A percentile compares a stretch with the other conserved stretches of the same genome.
Conservation (phyloP, 2,888 invertebrate genomes). For the Ophioninae sp. region DNA sequence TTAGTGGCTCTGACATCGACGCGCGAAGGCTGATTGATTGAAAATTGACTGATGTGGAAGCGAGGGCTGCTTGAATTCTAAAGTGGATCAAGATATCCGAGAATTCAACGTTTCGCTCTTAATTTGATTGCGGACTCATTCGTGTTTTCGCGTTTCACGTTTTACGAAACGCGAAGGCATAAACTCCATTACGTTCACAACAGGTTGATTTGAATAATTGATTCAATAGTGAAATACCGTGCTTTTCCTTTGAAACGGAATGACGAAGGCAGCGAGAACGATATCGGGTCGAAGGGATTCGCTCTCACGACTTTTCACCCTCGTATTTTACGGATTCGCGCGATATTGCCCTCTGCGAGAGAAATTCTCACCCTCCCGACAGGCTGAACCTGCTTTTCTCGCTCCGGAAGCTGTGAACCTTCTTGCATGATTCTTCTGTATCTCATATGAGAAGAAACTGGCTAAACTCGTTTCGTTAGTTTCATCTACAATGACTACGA, state of each 20-base stretch:
- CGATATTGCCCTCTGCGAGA: conserved; percentile 5
- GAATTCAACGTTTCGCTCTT: conserved; percentile 35
- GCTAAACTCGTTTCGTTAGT: conserved; percentile 40
- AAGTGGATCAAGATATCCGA: conserved; percentile 35
- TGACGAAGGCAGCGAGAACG: conserved; percentile 3
- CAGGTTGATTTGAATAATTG: conserved; percentile 53
- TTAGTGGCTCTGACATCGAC: neutral
- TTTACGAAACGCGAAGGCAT: neutral
- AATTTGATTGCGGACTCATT: conserved; percentile 45
- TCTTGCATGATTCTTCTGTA: conserved; percentile 7
- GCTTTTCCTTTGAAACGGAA: conserved; percentile 10
- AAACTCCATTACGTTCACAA: conserved; percentile 42
- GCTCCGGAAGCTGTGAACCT: conserved; percentile 38
- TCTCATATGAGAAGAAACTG: conserved; percentile 5
- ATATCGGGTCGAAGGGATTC: conserved; percentile 8
- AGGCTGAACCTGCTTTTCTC: conserved; percentile 41
- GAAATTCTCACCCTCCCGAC: conserved; percentile 4
- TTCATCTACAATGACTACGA: neutral
- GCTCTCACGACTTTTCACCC: conserved; percentile 63
- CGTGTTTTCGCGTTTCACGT: conserved; percentile 30
- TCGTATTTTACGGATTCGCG: conserved; percentile 6
- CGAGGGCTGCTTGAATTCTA: conserved; percentile 20
- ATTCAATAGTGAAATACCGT: conserved; percentile 40
- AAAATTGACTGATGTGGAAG: conserved; percentile 23
- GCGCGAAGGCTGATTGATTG: neutral